Conservation (phyloP, 2,113 vertebrate genomes). For the Aegypius monachus region DNA sequence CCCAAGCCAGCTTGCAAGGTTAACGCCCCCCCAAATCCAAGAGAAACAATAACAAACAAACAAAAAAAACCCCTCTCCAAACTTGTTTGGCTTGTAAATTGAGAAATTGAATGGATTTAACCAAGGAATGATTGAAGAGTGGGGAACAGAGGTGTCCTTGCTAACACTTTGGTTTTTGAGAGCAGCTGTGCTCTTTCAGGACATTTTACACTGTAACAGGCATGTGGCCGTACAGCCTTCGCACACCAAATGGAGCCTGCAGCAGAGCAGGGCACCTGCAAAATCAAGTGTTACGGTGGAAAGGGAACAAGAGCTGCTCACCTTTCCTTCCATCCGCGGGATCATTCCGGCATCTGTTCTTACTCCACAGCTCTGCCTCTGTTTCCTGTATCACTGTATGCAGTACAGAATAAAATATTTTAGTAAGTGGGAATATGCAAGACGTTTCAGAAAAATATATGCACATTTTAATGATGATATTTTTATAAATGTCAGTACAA, state of each 20-base stretch:
- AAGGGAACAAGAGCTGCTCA: background rate
- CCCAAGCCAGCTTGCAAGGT: background rate
- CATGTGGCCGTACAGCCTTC: background rate
- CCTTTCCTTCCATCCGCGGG: background rate
- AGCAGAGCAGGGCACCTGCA: background rate
- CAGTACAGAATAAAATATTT: background rate
- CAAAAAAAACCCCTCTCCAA: rapidly evolving
- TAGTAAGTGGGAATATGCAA: background rate
- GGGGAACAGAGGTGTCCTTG: background rate
- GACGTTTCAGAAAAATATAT: background rate
- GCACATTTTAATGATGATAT: background rate
- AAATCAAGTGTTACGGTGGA: background rate
- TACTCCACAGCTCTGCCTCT: background rate
- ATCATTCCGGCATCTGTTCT: background rate
- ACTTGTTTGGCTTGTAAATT: background rate
- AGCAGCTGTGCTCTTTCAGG: background rate
- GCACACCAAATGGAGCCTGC: background rate
- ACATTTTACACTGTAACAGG: background rate
- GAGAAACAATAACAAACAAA: background rate
- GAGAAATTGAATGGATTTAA: background rate
- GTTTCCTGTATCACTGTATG: background rate
- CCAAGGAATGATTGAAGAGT: background rate
- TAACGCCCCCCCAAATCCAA: background rate
- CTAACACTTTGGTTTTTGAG: background rate
- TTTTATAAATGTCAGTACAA: background rate